Evolutionary conservation across 2,113 vertebrate genomes (phyloP).

Genomic region (Silurus glanis): DNA sequence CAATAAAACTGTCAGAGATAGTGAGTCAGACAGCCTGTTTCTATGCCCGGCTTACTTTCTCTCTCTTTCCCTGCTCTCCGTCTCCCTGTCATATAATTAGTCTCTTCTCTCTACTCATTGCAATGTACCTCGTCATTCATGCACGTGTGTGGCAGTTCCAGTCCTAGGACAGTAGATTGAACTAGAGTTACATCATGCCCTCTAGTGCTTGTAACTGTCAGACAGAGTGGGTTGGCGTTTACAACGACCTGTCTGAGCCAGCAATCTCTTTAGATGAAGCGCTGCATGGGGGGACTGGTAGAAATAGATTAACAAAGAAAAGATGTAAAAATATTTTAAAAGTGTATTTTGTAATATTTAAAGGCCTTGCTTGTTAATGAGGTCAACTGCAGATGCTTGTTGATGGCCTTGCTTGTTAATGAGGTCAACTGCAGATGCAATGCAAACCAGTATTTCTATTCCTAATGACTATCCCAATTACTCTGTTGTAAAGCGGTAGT

Average conservation of each 20-base stretch:
- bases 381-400: not conserved
- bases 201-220: constrained; percentile 28
- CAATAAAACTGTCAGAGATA: constrained; percentile 62
- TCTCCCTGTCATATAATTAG: constrained; percentile 16
- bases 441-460: not conserved
- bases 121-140: not conserved
- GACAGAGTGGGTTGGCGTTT: constrained; percentile 13
- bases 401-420: not conserved
- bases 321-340: not conserved
- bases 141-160: constrained; percentile 7
- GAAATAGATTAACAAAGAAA: constrained; percentile 68
- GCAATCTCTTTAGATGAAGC: not conserved
- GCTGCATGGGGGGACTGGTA: constrained; percentile 12
- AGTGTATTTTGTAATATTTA: not conserved
- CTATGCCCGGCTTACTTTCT: constrained; percentile 66
- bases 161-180: constrained; percentile 28
- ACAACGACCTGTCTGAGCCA: constrained; percentile 4
- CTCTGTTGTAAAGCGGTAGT: not conserved
- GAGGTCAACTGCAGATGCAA: not conserved
- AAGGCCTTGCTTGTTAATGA: not conserved
- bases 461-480: not conserved
- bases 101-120: not conserved
- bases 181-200: constrained; percentile 36
- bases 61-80: constrained; percentile 59
- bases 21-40: constrained; percentile 54